phyloP scores from a whole-genome alignment of 2,888 invertebrate genomes.

The Oxyteleia sp. region DNA sequence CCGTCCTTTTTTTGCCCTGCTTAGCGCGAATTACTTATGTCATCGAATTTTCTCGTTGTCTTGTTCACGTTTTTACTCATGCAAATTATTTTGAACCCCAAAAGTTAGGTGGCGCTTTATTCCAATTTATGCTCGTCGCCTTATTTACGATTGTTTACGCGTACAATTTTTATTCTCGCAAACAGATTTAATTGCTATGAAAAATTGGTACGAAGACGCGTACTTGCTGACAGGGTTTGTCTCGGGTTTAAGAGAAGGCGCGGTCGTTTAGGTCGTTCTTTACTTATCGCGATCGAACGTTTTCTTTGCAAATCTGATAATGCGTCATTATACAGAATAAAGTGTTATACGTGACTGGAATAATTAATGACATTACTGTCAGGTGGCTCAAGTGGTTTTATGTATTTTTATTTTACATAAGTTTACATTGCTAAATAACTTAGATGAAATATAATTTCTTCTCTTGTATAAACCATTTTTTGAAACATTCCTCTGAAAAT shows the following conservation, averaged over 20 bases:
- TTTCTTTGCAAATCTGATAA: too few relatives aligned
- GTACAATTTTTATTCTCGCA: conserved; percentile 36
- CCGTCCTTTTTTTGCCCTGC: conserved; percentile 45
- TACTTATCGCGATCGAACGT: too few relatives aligned
- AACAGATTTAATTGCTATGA: conserved; percentile 34
- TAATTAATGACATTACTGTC: too few relatives aligned
- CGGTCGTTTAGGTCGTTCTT: too few relatives aligned
- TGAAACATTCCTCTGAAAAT: too few relatives aligned
- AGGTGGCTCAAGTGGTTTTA: too few relatives aligned
- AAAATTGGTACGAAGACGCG: conserved; percentile 25
- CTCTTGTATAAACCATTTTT: too few relatives aligned
- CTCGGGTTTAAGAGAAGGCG: conserved; percentile 11
- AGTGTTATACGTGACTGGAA: too few relatives aligned
- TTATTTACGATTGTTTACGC: conserved; percentile 53
- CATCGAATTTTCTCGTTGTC: conserved; percentile 55
- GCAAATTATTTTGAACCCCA: conserved; percentile 51
- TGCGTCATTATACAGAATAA: too few relatives aligned
- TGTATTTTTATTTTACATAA: too few relatives aligned
- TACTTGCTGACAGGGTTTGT: conserved; percentile 22
- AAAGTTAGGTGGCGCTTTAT: conserved; percentile 49
- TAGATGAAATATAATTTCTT: too few relatives aligned
- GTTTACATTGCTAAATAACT: too few relatives aligned
- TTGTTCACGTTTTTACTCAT: conserved; percentile 45
- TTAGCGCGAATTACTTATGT: conserved; percentile 62
- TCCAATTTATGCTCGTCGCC: conserved; percentile 44